These are phyloP conservation scores for Thera britannica DNA, from an alignment of 2,888 invertebrate species.

Conservation along the genomic window DNA sequence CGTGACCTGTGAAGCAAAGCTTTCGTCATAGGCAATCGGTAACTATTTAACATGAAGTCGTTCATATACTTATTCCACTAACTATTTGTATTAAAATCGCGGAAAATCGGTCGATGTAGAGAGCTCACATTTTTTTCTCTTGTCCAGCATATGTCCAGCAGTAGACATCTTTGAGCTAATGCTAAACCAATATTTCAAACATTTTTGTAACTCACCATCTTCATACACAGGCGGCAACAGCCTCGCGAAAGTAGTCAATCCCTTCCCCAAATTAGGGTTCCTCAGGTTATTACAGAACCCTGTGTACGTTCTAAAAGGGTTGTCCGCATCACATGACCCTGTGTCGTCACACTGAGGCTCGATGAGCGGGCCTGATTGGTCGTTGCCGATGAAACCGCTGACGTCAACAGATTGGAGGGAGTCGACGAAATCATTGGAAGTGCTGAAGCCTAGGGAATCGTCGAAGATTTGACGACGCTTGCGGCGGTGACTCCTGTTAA, in stretches of 20 bases:
- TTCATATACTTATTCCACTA: too few relatives aligned
- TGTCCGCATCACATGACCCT: constrained; percentile 88
- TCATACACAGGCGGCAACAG: constrained; percentile 94
- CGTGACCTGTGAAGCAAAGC: too few relatives aligned
- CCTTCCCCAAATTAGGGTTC: constrained; percentile 92
- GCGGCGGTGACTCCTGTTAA: constrained; percentile 78
- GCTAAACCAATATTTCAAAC: too few relatives aligned
- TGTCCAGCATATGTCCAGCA: too few relatives aligned
- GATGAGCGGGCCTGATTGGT: constrained; percentile 84
- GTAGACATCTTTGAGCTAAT: too few relatives aligned
- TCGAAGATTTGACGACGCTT: constrained; percentile 92
- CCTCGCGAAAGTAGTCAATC: constrained; percentile 93
- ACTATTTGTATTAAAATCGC: too few relatives aligned
- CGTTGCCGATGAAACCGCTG: constrained; percentile 87
- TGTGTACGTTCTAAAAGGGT: constrained; percentile 89
- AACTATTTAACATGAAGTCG: too few relatives aligned
- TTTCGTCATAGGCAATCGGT: too few relatives aligned
- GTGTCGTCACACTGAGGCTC: constrained; percentile 90
- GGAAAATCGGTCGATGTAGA: too few relatives aligned
- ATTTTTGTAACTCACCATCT: constrained; percentile 86
- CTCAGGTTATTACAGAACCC: constrained; percentile 95
- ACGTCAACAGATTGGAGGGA: constrained; percentile 92
- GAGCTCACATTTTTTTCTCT: too few relatives aligned
- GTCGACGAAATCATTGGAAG: constrained; percentile 88
- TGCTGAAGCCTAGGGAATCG: constrained; percentile 72